A percentile compares a stretch with the other conserved stretches of the same genome.
Evolutionary conservation across 2,797 vertebrate species (phyloP).

Genomic region (Chlorospingus semifuscus): DNA sequence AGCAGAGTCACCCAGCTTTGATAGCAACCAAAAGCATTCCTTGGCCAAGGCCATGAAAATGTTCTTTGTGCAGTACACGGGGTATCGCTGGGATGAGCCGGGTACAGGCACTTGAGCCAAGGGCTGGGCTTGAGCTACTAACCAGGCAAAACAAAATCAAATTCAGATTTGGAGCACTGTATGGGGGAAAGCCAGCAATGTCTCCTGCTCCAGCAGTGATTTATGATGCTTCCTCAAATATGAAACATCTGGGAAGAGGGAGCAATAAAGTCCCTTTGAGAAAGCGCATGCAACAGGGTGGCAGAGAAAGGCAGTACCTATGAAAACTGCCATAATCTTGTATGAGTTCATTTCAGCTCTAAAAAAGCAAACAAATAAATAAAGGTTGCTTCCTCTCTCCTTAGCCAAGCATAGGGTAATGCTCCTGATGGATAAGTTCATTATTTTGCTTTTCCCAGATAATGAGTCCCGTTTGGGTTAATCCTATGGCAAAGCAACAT

Average conservation of each 20-base stretch:
- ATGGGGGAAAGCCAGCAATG: not conserved
- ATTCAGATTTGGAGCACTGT: not conserved
- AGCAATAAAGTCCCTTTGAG: not conserved
- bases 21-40: not conserved
- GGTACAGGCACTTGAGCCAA: not conserved
- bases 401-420: not conserved
- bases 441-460: not conserved
- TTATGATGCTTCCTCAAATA: not conserved
- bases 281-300: not conserved
- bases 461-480: constrained; percentile 22
- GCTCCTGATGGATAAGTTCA: not conserved
- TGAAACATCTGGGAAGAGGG: not conserved
- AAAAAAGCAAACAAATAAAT: not conserved
- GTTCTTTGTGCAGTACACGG: not conserved
- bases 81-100: accelerated
- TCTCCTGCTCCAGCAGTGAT: constrained; percentile 3
- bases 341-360: not conserved
- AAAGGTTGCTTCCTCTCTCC: not conserved
- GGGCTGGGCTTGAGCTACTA: not conserved
- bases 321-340: not conserved
- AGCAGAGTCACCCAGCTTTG: not conserved
- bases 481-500: not conserved
- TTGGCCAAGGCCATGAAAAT: not conserved
- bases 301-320: not conserved
- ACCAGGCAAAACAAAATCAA: not conserved